These are phyloP conservation scores for Vulpes vulpes DNA, from an alignment of 2,113 vertebrate species.

Conservation along the genomic window DNA sequence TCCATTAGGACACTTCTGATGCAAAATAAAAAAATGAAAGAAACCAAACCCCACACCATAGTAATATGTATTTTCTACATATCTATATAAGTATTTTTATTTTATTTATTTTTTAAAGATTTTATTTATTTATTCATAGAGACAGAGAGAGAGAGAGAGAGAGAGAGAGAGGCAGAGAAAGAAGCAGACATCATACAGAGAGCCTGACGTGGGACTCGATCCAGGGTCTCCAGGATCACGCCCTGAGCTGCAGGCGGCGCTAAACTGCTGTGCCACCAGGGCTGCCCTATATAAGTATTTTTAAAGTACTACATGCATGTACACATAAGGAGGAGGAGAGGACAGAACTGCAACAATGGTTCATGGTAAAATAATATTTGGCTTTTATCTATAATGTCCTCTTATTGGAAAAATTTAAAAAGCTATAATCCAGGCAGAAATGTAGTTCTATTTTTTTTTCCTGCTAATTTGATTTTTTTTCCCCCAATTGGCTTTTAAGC, in stretches of 20 bases:
- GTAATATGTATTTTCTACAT: neutral
- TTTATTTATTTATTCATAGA: too few relatives aligned
- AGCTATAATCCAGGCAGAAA: neutral
- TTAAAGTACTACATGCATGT: neutral
- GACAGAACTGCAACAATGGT: neutral
- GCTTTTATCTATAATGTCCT: slow-evolving; percentile 34
- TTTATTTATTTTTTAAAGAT: too few relatives aligned
- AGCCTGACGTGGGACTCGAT: too few relatives aligned
- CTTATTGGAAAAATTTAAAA: slow-evolving; percentile 37
- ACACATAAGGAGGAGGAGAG: neutral
- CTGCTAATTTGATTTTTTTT: neutral
- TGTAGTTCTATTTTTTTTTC: neutral
- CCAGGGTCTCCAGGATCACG: too few relatives aligned
- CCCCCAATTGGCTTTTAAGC: slow-evolving; percentile 61
- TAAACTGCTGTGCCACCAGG: too few relatives aligned
- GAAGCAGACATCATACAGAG: too few relatives aligned
- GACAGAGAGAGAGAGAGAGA: too few relatives aligned
- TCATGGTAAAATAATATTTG: neutral
- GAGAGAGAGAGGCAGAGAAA: too few relatives aligned
- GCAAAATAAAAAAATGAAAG: neutral
- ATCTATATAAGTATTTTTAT: neutral
- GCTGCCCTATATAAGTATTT: neutral
- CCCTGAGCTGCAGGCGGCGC: too few relatives aligned
- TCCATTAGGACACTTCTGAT: neutral
- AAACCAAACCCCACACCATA: neutral